A percentile compares a stretch with the other conserved stretches of the same genome.
These are phyloP conservation scores for Fistularia commersonii DNA, from an alignment of 2,797 vertebrate species.

Conservation along the genomic window DNA sequence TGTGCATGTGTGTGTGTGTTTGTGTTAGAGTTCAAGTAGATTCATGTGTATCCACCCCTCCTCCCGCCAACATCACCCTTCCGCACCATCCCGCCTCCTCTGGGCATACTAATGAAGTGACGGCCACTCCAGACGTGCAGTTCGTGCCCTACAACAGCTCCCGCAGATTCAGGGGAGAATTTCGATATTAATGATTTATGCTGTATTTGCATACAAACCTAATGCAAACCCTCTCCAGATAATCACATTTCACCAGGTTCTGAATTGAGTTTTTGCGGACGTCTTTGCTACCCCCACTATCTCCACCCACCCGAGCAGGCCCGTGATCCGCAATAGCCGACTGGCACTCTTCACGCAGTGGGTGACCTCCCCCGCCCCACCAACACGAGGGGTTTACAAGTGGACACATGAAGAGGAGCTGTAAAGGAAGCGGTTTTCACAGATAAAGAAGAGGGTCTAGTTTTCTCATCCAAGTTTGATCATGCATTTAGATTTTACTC, in stretches of 20 bases:
- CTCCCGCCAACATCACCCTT: conserved; percentile 38
- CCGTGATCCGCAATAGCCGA: conserved; percentile 46
- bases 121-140: conserved; percentile 53
- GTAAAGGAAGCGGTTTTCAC: conserved; percentile 45
- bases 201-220: conserved; percentile 81
- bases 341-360: conserved; percentile 41
- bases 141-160: conserved; percentile 54
- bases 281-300: conserved; percentile 55
- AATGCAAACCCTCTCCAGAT: conserved; percentile 80
- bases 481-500: conserved; percentile 9
- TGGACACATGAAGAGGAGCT: conserved; percentile 49
- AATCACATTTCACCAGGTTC: conserved; percentile 76
- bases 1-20: conserved; percentile 11
- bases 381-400: conserved; percentile 57
- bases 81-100: conserved; percentile 36
- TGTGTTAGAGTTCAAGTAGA: too few relatives aligned
- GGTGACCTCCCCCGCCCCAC: conserved; percentile 19
- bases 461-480: conserved; percentile 26
- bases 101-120: conserved; percentile 67
- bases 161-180: conserved; percentile 65
- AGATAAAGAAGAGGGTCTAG: conserved; percentile 32
- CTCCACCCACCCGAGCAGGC: conserved; percentile 46
- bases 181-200: conserved; percentile 81
- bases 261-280: conserved; percentile 74
- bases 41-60: conserved; percentile 24